phyloP scores from a whole-genome alignment of 2,888 invertebrate species.

The Quadriops clusia region DNA sequence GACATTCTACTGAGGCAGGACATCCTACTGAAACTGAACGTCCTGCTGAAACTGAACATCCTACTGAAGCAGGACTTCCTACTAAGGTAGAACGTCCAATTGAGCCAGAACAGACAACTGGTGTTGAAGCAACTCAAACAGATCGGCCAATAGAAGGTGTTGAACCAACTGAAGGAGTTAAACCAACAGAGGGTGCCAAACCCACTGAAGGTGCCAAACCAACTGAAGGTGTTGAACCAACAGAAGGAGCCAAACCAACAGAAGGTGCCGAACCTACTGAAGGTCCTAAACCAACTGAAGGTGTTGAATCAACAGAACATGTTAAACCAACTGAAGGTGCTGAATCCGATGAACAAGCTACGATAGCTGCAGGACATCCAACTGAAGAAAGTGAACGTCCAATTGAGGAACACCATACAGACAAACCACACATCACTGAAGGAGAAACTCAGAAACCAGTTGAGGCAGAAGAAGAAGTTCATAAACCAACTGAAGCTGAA shows the following conservation, averaged over 20 bases:
- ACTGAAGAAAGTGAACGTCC: conserved; percentile 10
- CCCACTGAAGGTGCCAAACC: background rate
- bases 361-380: background rate
- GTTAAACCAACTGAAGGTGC: conserved; percentile 7
- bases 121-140: conserved; percentile 7
- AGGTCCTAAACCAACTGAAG: conserved; percentile 9
- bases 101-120: conserved; percentile 11
- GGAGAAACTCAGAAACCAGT: conserved; percentile 11
- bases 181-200: conserved; percentile 6
- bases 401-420: conserved; percentile 12
- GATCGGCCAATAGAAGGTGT: conserved; percentile 3
- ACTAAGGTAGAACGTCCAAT: conserved; percentile 2
- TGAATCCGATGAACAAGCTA: conserved; percentile 8
- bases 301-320: conserved; percentile 5
- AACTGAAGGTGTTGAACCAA: conserved; percentile 4
- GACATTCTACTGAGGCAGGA: conserved; percentile 4
- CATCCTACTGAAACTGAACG: conserved; percentile 4
- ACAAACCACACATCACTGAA: conserved; percentile 13
- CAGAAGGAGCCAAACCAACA: conserved; percentile 6
- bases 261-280: conserved; percentile 7
- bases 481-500: conserved; percentile 6
- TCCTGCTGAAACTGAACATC: background rate
- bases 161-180: conserved; percentile 10
- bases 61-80: conserved; percentile 3
- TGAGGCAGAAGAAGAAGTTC: conserved; percentile 12